Base-by-base conservation (phyloP, 2,888 invertebrate genomes). In the Amiota communis region DNA sequence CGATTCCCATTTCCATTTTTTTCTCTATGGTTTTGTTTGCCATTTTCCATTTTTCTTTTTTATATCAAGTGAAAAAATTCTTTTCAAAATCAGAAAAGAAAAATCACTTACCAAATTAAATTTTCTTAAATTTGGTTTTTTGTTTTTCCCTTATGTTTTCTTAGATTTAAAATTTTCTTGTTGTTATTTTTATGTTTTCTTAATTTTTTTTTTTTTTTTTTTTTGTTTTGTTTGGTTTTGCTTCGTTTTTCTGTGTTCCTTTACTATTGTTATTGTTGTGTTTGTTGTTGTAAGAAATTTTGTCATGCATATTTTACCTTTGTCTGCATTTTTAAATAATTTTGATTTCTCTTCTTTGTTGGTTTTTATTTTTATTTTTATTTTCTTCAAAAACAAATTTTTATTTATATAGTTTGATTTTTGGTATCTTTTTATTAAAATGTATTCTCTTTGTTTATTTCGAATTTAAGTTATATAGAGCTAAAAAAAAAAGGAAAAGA, bases 101-200 rank as follows among this genome's bases (percentile, higher is more conserved):
- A 36, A 82, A 80, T 82, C 83, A 82, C 82, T 83, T 82, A 82
- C 78, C 78, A 83, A 82, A 82, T 82, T 83, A 82, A 82, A 82
- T 83, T 82, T 81, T 78, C 67, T n/a, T 61, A 13, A 53, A 53
- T 53, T 53, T 53, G 1, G 76, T 76, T 74, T 71, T 56, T 69
- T 70, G 8, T 53, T 12, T 49, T 68, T 8, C 49, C 8, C 23
- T 20, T 15, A 17, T 68, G 46, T 20, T 17, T 15, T 53, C 12
- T 9, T 36, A 15, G n/a, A 13, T 15, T 15, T 8, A 53, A 53
- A 9, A n/a, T 53, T 13, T 15, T 53, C 53, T 15, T 8, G n/a
- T 8, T 53, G 13, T 53, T n/a, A 2, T 53, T 15, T 13, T 2
- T 15, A 15, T 15, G 36, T 53, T 51, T 64, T 64, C 36, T 64